phyloP scores from a whole-genome alignment of 2,888 invertebrate genomes.

The Meiosimyza decipiens region DNA sequence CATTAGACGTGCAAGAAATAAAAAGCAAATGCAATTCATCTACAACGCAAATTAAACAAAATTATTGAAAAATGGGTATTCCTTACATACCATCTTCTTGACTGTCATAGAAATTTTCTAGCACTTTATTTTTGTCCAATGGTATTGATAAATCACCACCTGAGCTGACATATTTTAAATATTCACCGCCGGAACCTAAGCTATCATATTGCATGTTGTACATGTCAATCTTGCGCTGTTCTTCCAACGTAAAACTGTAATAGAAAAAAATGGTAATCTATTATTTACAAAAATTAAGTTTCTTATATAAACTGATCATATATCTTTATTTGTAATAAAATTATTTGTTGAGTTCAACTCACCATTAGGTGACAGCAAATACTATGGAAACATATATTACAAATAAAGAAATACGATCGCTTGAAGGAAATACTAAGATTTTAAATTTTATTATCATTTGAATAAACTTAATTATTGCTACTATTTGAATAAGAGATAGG shows the following conservation, averaged over 20 bases:
- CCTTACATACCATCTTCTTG: slow-evolving; percentile 62
- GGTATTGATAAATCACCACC: slow-evolving; percentile 64
- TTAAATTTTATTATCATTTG: too few relatives aligned
- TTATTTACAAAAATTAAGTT: too few relatives aligned
- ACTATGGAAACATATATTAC: too few relatives aligned
- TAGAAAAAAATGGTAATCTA: not conserved
- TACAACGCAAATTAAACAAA: not conserved
- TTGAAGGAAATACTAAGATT: too few relatives aligned
- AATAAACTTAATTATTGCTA: too few relatives aligned
- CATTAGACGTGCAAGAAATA: not conserved
- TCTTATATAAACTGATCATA: too few relatives aligned
- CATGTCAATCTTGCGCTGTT: slow-evolving; percentile 44
- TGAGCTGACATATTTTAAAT: slow-evolving; percentile 58
- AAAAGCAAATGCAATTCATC: not conserved
- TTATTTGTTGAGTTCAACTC: too few relatives aligned
- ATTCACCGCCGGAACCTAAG: slow-evolving; percentile 51
- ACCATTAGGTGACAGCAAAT: too few relatives aligned
- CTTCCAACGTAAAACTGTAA: slow-evolving; percentile 47
- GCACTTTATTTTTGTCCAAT: slow-evolving; percentile 58
- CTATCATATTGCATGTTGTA: slow-evolving; percentile 51
- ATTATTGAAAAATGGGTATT: not conserved
- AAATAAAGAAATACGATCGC: too few relatives aligned
- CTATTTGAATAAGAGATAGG: too few relatives aligned
- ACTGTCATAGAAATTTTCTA: slow-evolving; percentile 61
- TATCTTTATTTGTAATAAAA: too few relatives aligned